Base-by-base conservation (phyloP, 2,888 invertebrate species). In the Crocallis elinguaria region DNA sequence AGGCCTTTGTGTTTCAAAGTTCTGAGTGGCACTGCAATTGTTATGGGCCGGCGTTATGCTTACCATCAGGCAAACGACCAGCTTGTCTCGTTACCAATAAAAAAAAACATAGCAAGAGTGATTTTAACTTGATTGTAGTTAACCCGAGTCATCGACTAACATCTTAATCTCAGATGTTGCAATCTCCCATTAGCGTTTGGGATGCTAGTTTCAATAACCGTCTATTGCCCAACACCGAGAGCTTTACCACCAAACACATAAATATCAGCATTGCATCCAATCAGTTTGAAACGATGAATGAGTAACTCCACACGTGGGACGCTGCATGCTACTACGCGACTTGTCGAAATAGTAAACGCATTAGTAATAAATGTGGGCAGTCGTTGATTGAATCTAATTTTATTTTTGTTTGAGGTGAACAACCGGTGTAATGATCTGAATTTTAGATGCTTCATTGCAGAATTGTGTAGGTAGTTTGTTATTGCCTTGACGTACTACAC, bases 351-450 rank as follows among this genome's bases (percentile, higher is more conserved):
- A 74, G 84, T 86, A 86, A 82, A 84, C 77, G 81, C 81, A 82
- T 84, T 82, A 77, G 82, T 82, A 83, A 80, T 80, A 66, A 67
- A 70, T 74, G 86, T 88, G 83, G 88, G 88, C 60, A 78, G 80
- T 64, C 68, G 78, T 72, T 86, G 85, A 88, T 84, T 83, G 81
- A 79, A 77, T 77, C 77, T 86, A 81, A 86, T 86, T 84, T 86
- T 85, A 82, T 83, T 85, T 84, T 79, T 77, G 81, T 78, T 71
- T 63, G 81, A 80, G 88, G 82, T 87, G 78, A 86, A 84, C 71
- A 77, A 84, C 81, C 67, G 49, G 29, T 69, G 63, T 66, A 69
- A 67, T 66, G 57, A 61, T 60, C 56, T 48, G 46, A 51, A 52
- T 53, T 61, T 63, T 55, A 58, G 55, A 51, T 41, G 37, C 38